Conservation (phyloP, 2,888 invertebrate species). For the Nomada fucata region DNA sequence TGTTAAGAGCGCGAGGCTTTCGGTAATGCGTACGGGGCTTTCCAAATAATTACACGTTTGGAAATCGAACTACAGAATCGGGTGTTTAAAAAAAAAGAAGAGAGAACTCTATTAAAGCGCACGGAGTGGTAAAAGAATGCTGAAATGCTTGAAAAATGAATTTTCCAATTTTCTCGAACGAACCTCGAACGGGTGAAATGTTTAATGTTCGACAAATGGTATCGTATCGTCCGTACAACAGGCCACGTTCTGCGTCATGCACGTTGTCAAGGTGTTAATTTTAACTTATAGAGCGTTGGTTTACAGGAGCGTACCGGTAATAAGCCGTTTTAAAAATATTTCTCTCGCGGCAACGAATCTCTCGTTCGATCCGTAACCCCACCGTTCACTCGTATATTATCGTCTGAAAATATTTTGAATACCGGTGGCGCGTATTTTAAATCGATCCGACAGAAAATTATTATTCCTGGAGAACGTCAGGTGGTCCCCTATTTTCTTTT, state of each 20-base stretch:
- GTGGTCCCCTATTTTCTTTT: too few species aligned
- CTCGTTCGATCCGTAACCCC: background rate
- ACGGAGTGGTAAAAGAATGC: too few species aligned
- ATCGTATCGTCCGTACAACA: constrained; percentile 25
- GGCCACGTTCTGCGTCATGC: constrained; percentile 33
- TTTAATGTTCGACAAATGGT: constrained; percentile 22
- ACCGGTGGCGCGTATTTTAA: constrained; percentile 2
- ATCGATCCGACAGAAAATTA: background rate
- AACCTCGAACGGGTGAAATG: background rate
- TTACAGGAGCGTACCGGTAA: constrained; percentile 26
- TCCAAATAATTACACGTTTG: too few species aligned
- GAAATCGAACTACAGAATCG: too few species aligned
- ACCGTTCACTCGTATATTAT: constrained; percentile 19
- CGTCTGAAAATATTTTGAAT: constrained; percentile 21
- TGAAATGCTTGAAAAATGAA: too few species aligned
- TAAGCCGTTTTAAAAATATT: constrained; percentile 47
- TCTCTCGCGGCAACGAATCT: constrained; percentile 4
- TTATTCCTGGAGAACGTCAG: background rate
- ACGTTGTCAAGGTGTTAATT: constrained; percentile 42
- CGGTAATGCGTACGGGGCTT: too few species aligned
- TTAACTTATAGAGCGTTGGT: constrained; percentile 39
- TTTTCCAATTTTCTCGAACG: background rate
- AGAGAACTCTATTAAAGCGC: too few species aligned
- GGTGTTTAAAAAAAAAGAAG: too few species aligned
- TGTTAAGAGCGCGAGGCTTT: too few species aligned